phyloP scores from a whole-genome alignment of 92 coral and sea anemone species.

The Plumapathes pennacea region DNA sequence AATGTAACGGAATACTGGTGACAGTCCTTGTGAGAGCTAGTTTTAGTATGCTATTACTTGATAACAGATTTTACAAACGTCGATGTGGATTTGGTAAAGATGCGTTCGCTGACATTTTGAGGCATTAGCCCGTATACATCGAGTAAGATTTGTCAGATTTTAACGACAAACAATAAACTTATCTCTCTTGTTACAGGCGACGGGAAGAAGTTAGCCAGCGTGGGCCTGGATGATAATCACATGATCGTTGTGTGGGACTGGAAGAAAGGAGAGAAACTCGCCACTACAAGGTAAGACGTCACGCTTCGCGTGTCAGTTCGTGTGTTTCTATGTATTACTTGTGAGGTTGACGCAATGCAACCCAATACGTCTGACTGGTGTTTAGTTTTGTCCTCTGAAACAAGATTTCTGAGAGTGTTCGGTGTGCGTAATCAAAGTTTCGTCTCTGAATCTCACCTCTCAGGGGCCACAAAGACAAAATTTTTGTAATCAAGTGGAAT shows the following conservation, averaged over 20 bases:
- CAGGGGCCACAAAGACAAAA: constrained; percentile 99
- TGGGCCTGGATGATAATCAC: constrained; percentile 94
- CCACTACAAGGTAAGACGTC: constrained; percentile 95
- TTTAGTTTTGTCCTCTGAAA: not conserved
- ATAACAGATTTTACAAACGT: too few relatives aligned
- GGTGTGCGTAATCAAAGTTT: not conserved
- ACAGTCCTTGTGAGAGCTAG: too few relatives aligned
- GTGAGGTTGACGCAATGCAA: too few relatives aligned
- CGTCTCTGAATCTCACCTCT: too few relatives aligned
- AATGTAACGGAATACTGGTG: too few relatives aligned
- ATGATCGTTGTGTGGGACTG: constrained; percentile 98
- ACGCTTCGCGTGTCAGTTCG: not conserved
- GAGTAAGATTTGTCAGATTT: too few relatives aligned
- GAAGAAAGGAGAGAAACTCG: constrained; percentile 96
- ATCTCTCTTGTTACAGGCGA: constrained; percentile 88
- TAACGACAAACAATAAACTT: too few relatives aligned
- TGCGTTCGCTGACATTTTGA: too few relatives aligned
- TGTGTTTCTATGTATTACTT: not conserved
- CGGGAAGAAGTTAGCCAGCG: constrained; percentile 95
- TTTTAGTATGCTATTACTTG: too few relatives aligned
- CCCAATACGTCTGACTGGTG: not conserved
- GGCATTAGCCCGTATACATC: too few relatives aligned
- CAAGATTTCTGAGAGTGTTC: not conserved
- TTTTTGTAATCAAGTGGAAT: constrained; percentile 95
- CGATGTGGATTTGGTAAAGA: too few relatives aligned